phyloP scores from a whole-genome alignment of 2,797 vertebrate species.

The Poeciliopsis paucimaculata region DNA sequence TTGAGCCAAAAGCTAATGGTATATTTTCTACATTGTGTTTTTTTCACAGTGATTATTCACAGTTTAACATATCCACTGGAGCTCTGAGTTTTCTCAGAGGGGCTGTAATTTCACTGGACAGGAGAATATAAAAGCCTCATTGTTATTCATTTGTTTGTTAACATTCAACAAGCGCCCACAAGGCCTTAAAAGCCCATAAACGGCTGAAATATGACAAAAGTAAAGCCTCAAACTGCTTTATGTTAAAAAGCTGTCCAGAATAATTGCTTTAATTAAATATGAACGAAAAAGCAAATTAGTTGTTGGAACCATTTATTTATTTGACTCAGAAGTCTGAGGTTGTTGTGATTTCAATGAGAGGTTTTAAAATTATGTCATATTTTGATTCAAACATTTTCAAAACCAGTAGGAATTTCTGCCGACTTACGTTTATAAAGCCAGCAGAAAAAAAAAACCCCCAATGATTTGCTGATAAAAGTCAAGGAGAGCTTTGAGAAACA shows the following conservation, averaged over 20 bases:
- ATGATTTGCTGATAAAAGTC: slow-evolving; percentile 16
- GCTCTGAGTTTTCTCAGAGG: background rate
- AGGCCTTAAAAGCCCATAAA: background rate
- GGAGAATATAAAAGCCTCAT: background rate
- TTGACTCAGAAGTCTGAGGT: background rate
- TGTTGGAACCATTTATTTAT: background rate
- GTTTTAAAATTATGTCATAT: background rate
- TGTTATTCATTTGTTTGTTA: background rate
- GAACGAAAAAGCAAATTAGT: background rate
- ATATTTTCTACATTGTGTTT: background rate
- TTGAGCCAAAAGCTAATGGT: background rate
- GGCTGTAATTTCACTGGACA: background rate
- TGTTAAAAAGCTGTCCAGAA: background rate
- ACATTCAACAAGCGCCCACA: background rate
- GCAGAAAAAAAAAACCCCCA: background rate
- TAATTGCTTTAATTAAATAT: background rate
- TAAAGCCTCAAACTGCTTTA: background rate
- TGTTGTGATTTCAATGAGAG: background rate
- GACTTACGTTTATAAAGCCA: background rate
- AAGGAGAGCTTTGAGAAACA: slow-evolving; percentile 22
- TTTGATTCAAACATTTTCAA: background rate
- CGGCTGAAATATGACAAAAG: background rate
- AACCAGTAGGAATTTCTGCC: slow-evolving; percentile 3
- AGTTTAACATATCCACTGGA: background rate
- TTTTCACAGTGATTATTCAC: background rate